Evolutionary conservation across 1,140 invertebrate genomes (phyloP), one percentile per base, ranked within the genome.

Genomic region (Drosophila melanica): DNA sequence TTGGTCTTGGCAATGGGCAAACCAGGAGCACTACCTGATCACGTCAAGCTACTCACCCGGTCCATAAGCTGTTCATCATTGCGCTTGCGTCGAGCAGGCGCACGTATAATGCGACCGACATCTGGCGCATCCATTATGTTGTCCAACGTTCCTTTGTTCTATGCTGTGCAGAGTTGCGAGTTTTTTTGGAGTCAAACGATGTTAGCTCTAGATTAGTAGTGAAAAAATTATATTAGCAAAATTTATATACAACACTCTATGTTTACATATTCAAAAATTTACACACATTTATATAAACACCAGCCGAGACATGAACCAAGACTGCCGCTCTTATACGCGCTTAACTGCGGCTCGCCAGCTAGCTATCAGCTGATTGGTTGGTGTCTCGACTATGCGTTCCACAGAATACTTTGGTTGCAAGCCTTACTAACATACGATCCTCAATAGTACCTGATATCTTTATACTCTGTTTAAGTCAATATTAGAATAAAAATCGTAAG

Each of bases 11-110:
- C 14, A 9, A 8, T 47, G 10, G 20, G 12, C 12, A 30, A 48
- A 30, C 27, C 27, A 7, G 27, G 11, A 23, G 11, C 11, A n/a
- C 8, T n/a, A 35, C 9, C 11, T 41, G 27, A n/a, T 41, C 33
- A 10, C 14, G 45, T 3, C 0, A 27, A 66, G 20, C 18, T 41
- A 87, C 89, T 91, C 44, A 91, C 90, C 80, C 90, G 82, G 54
- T 91, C 90, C 74, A 79, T 79, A 12, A 91, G 69, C 42, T 91
- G 90, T 20, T 91, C 90, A 69, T 91, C 90, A 48, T 91, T 91
- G 2, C 90, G 86, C 65, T 89, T 90, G 55, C 90, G 90, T 16
- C 90, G 75, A 42, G 73, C 76, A 39, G 90, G 90, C 54, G 90
- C 90, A 54, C 90, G 85, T 69, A 91, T 75, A 80, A 91, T 91